These are phyloP conservation scores for Heliconius melpomene DNA, from an alignment of 1,140 invertebrate genomes.

Conservation along the genomic window DNA sequence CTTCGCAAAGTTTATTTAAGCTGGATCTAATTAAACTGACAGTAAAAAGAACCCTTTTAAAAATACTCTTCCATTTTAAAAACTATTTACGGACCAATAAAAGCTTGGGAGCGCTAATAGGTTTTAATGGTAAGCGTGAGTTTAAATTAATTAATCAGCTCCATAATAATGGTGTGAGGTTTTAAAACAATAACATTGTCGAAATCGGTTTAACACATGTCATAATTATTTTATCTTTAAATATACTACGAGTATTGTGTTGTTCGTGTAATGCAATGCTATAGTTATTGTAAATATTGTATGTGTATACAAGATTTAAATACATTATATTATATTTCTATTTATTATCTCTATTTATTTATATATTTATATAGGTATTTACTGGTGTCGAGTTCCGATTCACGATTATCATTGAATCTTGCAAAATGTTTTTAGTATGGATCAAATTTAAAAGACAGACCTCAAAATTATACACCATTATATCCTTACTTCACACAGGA, in stretches of 20 bases:
- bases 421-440: too few species aligned
- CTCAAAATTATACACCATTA: too few species aligned
- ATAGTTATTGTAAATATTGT: not conserved
- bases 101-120: constrained; percentile 35
- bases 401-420: too few species aligned
- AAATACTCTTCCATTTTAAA: constrained; percentile 16
- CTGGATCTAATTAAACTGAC: constrained; percentile 3
- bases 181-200: constrained; percentile 37
- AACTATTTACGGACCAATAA: constrained; percentile 27
- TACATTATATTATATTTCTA: not conserved
- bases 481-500: too few species aligned
- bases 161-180: constrained; percentile 31
- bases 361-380: too few species aligned
- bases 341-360: not conserved
- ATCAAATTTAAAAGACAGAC: too few species aligned
- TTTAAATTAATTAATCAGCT: constrained; percentile 37
- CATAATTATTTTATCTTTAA: constrained; percentile 19
- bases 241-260: not conserved
- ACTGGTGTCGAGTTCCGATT: too few species aligned
- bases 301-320: not conserved
- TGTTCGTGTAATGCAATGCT: not conserved
- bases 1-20: not conserved
- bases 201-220: constrained; percentile 29
- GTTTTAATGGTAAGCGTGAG: constrained; percentile 35
- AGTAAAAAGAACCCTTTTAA: constrained; percentile 9